These are phyloP conservation scores for Pterostichus niger DNA, from an alignment of 2,888 invertebrate genomes.

Conservation along the genomic window DNA sequence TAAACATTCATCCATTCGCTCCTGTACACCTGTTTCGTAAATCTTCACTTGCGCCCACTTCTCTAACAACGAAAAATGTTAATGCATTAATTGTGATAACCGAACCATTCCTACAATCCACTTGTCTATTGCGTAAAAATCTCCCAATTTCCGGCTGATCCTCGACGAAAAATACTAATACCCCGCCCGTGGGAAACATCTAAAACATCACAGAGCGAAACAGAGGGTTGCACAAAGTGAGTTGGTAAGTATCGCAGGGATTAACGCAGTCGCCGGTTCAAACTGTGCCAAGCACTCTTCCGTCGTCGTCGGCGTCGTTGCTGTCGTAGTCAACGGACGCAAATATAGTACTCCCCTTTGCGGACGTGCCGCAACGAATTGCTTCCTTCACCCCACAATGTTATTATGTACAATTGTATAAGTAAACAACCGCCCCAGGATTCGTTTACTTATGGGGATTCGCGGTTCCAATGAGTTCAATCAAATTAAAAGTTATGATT, in stretches of 20 bases:
- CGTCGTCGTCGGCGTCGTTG: neutral
- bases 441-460: slow-evolving; percentile 43
- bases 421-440: slow-evolving; percentile 23
- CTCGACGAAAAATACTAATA: too few relatives aligned
- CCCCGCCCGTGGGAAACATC: too few relatives aligned
- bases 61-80: too few relatives aligned
- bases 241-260: slow-evolving; percentile 37
- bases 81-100: too few relatives aligned
- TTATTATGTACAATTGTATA: slow-evolving; percentile 33
- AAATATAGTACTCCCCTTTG: slow-evolving; percentile 7
- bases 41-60: too few relatives aligned
- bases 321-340: slow-evolving; percentile 14
- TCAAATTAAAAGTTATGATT: slow-evolving; percentile 38
- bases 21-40: too few relatives aligned
- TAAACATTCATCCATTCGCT: too few relatives aligned
- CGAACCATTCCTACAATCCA: too few relatives aligned
- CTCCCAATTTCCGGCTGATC: too few relatives aligned
- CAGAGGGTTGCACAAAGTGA: slow-evolving; percentile 33
- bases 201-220: neutral
- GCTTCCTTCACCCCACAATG: slow-evolving; percentile 11
- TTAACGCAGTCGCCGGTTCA: slow-evolving; percentile 10
- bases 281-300: neutral
- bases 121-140: too few relatives aligned
- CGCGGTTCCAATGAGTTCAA: slow-evolving; percentile 5
- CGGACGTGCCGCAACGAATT: neutral